Base-by-base conservation (phyloP, 1,140 invertebrate genomes). In the Atta texana region DNA sequence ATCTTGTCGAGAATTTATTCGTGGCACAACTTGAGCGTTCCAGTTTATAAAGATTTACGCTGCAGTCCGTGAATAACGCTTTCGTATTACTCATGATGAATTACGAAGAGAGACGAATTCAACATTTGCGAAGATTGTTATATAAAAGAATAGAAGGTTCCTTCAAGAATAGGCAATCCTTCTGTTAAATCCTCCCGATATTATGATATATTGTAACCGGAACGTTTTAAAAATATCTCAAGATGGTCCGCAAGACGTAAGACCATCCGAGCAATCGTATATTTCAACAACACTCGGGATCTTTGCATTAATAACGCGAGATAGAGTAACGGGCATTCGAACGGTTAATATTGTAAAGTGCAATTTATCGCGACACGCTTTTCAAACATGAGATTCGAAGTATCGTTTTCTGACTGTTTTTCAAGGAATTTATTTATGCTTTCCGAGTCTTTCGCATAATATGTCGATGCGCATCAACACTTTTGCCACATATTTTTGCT, bases 281-380 rank as follows among this genome's bases (percentile, higher is more conserved):
- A 75, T 74, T 84, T 71, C 69, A 84, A 84, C 72, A 44, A 44
- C 4, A 68, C 61, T 76, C 53, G 44, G 53, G 76, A 6, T 72
- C 12, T n/a, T 18, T 74, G 55, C 69, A 63, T 84, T 84, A 75
- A 84, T 84, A 84, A 82, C 18, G 24, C 2, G 55, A 61, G 24
- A 61, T 63, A 57, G 39, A 49, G 68, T 34, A 80, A 72, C 34
- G 68, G 39, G 39, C n/a, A 61, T 84, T 63, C 69, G 57, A 14
- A 61, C n/a, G 31, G 69, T 63, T 84, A 63, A 84, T 74, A 75
- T 84, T 75, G 69, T 63, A 28, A 84, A 49, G 24, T 49, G 55
- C 74, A 84, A 84, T 84, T 84, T 84, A 75, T 84, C 80, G 80
- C 80, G 39, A 84, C 69, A 63, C 31, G 57, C 69, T 84, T 84